phyloP scores from a whole-genome alignment of 1,140 invertebrate species.

The Ladona fulva region DNA sequence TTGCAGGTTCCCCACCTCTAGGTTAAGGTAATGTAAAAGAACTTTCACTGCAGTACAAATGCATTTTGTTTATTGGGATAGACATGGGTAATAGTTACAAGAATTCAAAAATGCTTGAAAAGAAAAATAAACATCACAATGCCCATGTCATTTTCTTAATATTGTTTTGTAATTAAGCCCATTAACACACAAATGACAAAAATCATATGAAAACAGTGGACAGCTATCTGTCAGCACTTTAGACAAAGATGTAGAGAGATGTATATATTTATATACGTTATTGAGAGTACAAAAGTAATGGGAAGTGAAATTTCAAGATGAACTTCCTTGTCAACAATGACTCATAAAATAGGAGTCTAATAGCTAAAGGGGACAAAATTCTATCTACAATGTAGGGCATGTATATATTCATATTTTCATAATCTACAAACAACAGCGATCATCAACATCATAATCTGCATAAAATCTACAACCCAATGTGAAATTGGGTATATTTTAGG shows the following conservation, averaged over 20 bases:
- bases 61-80: constrained; percentile 10
- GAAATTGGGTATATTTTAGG: neutral
- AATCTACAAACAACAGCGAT: constrained; percentile 9
- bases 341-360: constrained; percentile 10
- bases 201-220: constrained; percentile 10
- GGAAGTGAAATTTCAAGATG: constrained; percentile 9
- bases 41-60: neutral
- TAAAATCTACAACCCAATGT: constrained; percentile 2
- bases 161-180: constrained; percentile 1
- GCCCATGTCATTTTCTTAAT: neutral
- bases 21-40: neutral
- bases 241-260: constrained; percentile 9
- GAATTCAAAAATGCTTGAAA: neutral
- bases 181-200: constrained; percentile 10
- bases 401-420: constrained; percentile 1
- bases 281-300: constrained; percentile 10
- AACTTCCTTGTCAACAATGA: constrained; percentile 9
- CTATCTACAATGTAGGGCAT: constrained; percentile 9
- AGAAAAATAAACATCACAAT: constrained; percentile 8
- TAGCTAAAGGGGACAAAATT: neutral
- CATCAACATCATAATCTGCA: constrained; percentile 9
- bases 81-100: constrained; percentile 9
- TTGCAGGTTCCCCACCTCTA: too few species aligned
- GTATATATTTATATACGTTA: constrained; percentile 3
- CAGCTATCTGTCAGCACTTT: constrained; percentile 8